phyloP scores from a whole-genome alignment of 2,888 invertebrate genomes.

The Bombylius major region DNA sequence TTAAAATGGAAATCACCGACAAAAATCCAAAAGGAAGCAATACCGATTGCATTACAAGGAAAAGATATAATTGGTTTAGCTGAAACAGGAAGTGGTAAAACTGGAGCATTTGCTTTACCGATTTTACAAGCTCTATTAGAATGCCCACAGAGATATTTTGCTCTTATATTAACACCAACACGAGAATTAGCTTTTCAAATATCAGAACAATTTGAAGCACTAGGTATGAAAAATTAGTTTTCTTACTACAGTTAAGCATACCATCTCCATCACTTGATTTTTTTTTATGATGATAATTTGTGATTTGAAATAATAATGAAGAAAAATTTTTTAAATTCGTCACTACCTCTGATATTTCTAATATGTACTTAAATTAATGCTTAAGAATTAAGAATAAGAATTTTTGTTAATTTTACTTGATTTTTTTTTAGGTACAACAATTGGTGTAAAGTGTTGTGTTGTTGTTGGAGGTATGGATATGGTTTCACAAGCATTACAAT shows the following conservation, averaged over 20 bases:
- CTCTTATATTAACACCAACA: conserved; percentile 87
- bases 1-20: conserved; percentile 92
- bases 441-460: conserved; percentile 91
- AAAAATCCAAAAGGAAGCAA: conserved; percentile 88
- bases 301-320: conserved; percentile 9
- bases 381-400: neutral
- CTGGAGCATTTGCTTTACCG: conserved; percentile 94
- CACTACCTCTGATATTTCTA: conserved; percentile 31
- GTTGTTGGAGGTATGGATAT: conserved; percentile 99
- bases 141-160: conserved; percentile 88
- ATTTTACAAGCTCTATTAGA: conserved; percentile 84
- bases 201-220: conserved; percentile 93
- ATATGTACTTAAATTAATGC: no score
- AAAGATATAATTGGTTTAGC: conserved; percentile 51
- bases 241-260: no score
- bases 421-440: conserved; percentile 51
- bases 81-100: conserved; percentile 80
- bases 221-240: conserved; percentile 46
- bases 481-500: conserved; percentile 79
- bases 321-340: conserved; percentile 25
- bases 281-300: neutral
- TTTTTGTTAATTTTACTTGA: neutral
- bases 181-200: conserved; percentile 97
- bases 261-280: no score
- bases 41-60: conserved; percentile 83